phyloP scores from a whole-genome alignment of 2,888 invertebrate species.

The Tridacna crocea region DNA sequence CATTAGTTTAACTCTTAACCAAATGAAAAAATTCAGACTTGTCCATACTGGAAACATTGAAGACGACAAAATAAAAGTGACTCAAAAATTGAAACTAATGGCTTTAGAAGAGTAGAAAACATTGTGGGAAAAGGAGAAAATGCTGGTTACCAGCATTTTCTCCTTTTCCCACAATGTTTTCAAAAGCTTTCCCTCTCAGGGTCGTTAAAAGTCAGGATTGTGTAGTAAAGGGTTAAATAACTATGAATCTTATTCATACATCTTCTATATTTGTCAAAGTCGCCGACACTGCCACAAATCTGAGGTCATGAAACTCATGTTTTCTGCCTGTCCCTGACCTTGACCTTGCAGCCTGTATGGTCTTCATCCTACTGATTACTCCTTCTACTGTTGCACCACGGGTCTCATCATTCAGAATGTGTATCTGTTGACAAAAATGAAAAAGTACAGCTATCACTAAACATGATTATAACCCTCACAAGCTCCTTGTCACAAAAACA shows the following conservation, averaged over 20 bases:
- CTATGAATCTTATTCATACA: conserved; percentile 73
- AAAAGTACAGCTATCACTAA: no score
- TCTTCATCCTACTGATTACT: conserved; percentile 92
- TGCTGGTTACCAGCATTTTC: no score
- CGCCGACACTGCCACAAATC: conserved; percentile 92
- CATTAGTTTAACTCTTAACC: no score
- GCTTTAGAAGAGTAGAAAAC: background rate
- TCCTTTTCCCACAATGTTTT: no score
- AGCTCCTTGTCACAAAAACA: no score
- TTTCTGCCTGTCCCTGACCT: conserved; percentile 41
- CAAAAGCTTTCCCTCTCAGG: no score
- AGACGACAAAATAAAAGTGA: no score
- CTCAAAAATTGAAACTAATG: background rate
- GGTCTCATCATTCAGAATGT: conserved; percentile 89
- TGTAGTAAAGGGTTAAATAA: background rate
- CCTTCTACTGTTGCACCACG: conserved; percentile 92
- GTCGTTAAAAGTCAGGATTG: no score
- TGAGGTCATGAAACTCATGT: conserved; percentile 68
- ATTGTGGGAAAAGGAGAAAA: background rate
- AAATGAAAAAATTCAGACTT: no score
- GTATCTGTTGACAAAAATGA: conserved; percentile 83
- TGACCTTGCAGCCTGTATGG: conserved; percentile 86
- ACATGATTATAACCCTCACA: no score
- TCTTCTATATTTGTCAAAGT: conserved; percentile 92
- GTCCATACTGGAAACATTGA: no score